Conservation (phyloP, 2,797 vertebrate genomes). For the Taeniopygia guttata region DNA sequence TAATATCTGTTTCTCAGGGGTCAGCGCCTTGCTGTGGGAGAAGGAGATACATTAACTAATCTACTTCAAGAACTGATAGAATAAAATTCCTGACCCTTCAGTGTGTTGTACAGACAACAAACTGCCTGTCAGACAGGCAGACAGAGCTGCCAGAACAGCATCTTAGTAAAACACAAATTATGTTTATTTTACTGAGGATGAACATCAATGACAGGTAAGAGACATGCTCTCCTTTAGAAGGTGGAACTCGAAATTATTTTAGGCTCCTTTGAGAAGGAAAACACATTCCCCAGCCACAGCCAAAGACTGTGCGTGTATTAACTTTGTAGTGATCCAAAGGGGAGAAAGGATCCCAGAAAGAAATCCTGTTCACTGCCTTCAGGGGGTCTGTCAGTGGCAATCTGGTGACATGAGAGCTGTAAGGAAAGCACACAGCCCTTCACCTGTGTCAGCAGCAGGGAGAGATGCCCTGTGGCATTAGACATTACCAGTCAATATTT, state of each 20-base stretch:
- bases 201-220: neutral
- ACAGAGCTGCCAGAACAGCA: neutral
- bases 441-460: neutral
- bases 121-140: neutral
- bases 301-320: neutral
- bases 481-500: neutral
- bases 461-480: neutral
- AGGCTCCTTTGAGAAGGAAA: neutral
- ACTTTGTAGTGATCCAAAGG: neutral
- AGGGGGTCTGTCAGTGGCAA: neutral
- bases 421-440: neutral
- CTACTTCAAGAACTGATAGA: neutral
- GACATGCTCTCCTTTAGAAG: rapidly evolving
- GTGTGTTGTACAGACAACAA: neutral
- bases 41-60: neutral
- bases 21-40: neutral
- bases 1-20: neutral
- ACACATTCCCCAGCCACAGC: neutral
- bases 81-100: neutral
- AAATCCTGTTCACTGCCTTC: neutral
- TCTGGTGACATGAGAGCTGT: neutral
- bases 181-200: neutral
- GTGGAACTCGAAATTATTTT: neutral
- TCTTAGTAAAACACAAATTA: neutral
- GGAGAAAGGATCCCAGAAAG: neutral